Conservation (phyloP, 2,888 invertebrate species). For the Furcula furcula region DNA sequence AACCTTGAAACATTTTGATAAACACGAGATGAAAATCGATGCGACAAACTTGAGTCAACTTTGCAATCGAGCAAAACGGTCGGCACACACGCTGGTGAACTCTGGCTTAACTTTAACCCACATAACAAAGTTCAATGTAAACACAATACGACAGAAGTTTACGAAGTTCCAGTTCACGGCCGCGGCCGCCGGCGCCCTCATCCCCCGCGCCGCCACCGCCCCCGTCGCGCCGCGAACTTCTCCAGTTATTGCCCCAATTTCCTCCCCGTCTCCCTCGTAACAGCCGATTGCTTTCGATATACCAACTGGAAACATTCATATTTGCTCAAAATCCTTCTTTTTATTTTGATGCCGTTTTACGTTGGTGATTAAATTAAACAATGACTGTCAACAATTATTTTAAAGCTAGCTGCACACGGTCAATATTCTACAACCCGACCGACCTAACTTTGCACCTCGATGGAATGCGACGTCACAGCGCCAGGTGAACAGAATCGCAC, state of each 20-base stretch:
- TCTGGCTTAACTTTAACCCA: slow-evolving; percentile 81
- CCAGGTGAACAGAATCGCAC: too few species aligned
- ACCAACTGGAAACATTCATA: too few species aligned
- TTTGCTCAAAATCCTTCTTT: too few species aligned
- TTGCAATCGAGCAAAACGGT: slow-evolving; percentile 70
- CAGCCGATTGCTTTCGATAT: slow-evolving; percentile 26
- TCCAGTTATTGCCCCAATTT: slow-evolving; percentile 19
- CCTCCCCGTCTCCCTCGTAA: slow-evolving; percentile 19
- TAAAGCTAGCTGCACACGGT: too few species aligned
- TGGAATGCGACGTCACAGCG: too few species aligned
- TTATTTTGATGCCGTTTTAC: too few species aligned
- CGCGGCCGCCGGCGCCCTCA: slow-evolving; percentile 41
- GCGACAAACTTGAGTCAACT: slow-evolving; percentile 73
- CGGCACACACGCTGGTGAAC: slow-evolving; percentile 76
- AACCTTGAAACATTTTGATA: slow-evolving; percentile 76
- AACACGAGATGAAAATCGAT: slow-evolving; percentile 79
- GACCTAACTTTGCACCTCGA: too few species aligned
- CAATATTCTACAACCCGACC: too few species aligned
- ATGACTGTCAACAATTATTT: too few species aligned
- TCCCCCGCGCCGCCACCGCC: slow-evolving; percentile 24
- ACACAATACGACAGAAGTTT: slow-evolving; percentile 80
- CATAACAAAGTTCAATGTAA: slow-evolving; percentile 82
- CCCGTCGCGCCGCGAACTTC: slow-evolving; percentile 18
- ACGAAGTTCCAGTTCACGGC: slow-evolving; percentile 79
- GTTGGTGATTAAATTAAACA: too few species aligned